phyloP scores from a whole-genome alignment of 1,140 invertebrate genomes.

The Chironomus striatipennis region DNA sequence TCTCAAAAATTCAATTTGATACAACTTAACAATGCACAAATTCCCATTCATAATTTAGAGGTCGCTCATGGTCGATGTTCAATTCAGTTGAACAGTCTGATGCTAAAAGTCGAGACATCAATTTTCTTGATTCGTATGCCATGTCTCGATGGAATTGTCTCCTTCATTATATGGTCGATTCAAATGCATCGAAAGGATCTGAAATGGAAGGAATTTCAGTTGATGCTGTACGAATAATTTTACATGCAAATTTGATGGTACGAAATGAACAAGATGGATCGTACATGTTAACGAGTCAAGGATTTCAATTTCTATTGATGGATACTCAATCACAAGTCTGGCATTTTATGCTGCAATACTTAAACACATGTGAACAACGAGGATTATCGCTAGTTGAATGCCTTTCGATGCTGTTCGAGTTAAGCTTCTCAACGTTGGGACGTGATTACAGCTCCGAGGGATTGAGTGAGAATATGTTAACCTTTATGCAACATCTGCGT shows the following conservation, averaged over 20 bases:
- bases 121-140: conserved; percentile 87
- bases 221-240: conserved; percentile 84
- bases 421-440: conserved; percentile 91
- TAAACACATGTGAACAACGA: conserved; percentile 81
- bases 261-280: conserved; percentile 72
- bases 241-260: conserved; percentile 89
- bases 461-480: conserved; percentile 77
- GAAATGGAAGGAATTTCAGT: conserved; percentile 82
- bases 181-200: conserved; percentile 45
- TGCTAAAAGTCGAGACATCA: conserved; percentile 77
- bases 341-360: conserved; percentile 93
- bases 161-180: conserved; percentile 93
- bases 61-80: conserved; percentile 79
- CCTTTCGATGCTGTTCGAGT: conserved; percentile 88
- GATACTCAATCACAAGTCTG: conserved; percentile 74
- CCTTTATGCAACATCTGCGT: conserved; percentile 89
- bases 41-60: conserved; percentile 35
- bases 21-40: too few species aligned
- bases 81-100: conserved; percentile 69
- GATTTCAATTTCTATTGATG: conserved; percentile 92
- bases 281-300: conserved; percentile 81
- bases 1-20: too few species aligned
- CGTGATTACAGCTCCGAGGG: conserved; percentile 94
- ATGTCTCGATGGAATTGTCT: conserved; percentile 94
- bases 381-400: conserved; percentile 83